Base-by-base conservation (phyloP, 2,113 vertebrate species). In the Lepus europaeus region DNA sequence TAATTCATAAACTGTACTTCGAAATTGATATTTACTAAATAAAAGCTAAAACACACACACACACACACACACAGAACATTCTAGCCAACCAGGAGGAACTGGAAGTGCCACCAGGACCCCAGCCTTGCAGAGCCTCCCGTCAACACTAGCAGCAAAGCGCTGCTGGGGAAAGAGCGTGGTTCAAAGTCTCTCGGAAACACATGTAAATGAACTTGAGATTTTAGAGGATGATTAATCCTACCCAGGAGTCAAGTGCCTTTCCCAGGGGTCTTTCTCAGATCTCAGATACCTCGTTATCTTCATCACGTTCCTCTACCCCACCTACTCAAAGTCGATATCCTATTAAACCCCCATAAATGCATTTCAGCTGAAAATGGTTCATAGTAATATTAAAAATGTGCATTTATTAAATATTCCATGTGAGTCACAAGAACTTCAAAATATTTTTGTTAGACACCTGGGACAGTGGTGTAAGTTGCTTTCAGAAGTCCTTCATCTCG, bases 141-240 rank as follows among this genome's bases (percentile, higher is more conserved):
- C 92, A 91, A 92, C 96, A 90, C 92, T 89, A 79, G 81, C 90
- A 92, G 72, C 89, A 90, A 94, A 95, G 85, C 70, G 61, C n/a
- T 66, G 56, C 51, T 0, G 61, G 97, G 79, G 92, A 70, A 53
- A 87, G 82, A 95, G 73, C 2, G 53, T 33, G 90, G 84, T 33
- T 88, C 45, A 36, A 0, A 11, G 31, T 91, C 69, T 97, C 91
- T 95, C 77, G 56, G 94, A 92, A 96, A 93, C 95, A 76, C 36
- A 95, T 92, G 92, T 39, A 97, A 97, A 94, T 95, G 88, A 97
- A 84, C 27, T 89, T 86, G 94, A 95, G 92, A 89, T 92, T 93
- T 94, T 87, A 96, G 81, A 96, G 86, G 64, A 22, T 53, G 93
- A 89, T 95, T 90, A 88, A 89, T 92, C 90, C 83, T 64, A 72